These are phyloP conservation scores for Neosalanx taihuensis DNA, from an alignment of 2,797 vertebrate genomes.

Conservation along the genomic window DNA sequence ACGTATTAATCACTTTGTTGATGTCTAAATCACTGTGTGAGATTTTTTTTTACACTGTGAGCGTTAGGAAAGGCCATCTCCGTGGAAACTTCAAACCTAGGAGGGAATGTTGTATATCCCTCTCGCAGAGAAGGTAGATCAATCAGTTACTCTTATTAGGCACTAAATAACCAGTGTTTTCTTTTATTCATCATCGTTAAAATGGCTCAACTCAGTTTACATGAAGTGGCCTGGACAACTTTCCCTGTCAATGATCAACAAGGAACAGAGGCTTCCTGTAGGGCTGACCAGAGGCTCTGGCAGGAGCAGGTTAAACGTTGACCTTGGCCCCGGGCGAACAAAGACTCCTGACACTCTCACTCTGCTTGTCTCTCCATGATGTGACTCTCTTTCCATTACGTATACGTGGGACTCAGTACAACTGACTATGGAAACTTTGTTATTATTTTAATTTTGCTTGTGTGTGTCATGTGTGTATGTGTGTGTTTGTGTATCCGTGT, in stretches of 20 bases:
- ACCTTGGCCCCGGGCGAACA: slow-evolving; percentile 40
- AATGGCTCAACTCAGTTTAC: background rate
- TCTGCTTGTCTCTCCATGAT: slow-evolving; percentile 47
- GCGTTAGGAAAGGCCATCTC: too few species aligned
- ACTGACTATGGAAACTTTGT: background rate
- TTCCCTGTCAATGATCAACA: slow-evolving; percentile 47
- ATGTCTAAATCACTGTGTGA: too few species aligned
- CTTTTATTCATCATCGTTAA: slow-evolving; percentile 1
- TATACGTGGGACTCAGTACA: background rate
- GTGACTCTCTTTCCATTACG: slow-evolving; percentile 50
- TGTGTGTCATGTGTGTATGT: slow-evolving; percentile 24
- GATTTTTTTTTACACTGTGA: too few species aligned
- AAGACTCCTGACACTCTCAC: slow-evolving; percentile 49
- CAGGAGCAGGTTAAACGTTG: slow-evolving; percentile 42
- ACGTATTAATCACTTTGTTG: too few species aligned
- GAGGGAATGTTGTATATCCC: too few species aligned
- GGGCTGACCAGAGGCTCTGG: slow-evolving; percentile 19
- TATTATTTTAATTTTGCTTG: slow-evolving; percentile 6
- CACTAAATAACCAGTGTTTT: slow-evolving; percentile 34
- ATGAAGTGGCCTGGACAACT: slow-evolving; percentile 27
- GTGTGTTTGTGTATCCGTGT: slow-evolving; percentile 18
- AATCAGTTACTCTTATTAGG: slow-evolving; percentile 34
- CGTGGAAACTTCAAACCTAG: too few species aligned
- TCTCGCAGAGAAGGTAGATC: background rate
- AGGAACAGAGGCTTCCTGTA: slow-evolving; percentile 34